Conservation (phyloP, 2,797 vertebrate species). For the Eleutherodactylus coqui region DNA sequence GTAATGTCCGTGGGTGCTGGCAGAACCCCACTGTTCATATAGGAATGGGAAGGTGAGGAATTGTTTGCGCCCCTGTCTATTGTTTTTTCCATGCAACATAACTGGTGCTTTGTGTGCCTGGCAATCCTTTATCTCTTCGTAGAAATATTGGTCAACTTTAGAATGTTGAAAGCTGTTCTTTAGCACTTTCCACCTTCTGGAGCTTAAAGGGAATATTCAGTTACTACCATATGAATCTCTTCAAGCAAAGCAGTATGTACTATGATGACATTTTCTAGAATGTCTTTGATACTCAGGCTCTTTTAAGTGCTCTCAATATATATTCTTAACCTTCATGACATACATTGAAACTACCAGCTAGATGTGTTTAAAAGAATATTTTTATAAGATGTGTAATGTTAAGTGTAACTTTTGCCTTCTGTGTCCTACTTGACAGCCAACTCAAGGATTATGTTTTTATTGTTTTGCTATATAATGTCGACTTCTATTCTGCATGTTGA, state of each 20-base stretch:
- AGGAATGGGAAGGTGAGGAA: background rate
- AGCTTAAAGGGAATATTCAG: slow-evolving; percentile 14
- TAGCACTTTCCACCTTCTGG: background rate
- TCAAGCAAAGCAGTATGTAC: background rate
- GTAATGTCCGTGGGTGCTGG: background rate
- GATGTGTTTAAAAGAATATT: slow-evolving; percentile 17
- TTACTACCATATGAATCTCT: background rate
- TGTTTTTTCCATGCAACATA: too few relatives aligned
- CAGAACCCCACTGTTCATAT: background rate
- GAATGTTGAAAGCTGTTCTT: background rate
- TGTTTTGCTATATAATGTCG: background rate
- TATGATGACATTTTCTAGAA: background rate
- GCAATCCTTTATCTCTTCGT: too few relatives aligned
- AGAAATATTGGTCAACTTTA: background rate
- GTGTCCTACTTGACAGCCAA: slow-evolving; percentile 7
- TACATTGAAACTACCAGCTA: background rate
- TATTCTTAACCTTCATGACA: background rate
- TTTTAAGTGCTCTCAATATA: slow-evolving; percentile 3
- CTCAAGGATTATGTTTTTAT: background rate
- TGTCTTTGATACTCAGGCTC: slow-evolving; percentile 7
- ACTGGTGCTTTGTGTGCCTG: too few relatives aligned
- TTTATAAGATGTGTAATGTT: slow-evolving; percentile 27
- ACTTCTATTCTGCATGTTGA: background rate
- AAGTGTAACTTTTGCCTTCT: background rate
- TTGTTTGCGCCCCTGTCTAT: background rate